These are phyloP conservation scores for Ctenicera cuprea DNA, from an alignment of 2,888 invertebrate genomes.

Conservation along the genomic window DNA sequence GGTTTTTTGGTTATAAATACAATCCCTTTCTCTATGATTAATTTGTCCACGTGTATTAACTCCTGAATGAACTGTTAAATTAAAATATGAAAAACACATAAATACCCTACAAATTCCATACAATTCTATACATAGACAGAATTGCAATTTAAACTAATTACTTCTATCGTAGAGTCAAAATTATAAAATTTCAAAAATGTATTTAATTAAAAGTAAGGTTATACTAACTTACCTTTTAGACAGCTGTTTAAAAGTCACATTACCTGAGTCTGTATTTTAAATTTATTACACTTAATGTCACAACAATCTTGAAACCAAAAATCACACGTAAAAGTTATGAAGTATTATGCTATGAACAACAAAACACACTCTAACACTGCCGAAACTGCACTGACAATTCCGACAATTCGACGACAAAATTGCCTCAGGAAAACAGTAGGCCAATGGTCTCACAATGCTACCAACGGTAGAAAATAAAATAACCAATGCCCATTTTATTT, in stretches of 20 bases:
- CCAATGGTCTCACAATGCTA: constrained; percentile 18
- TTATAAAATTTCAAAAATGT: no score
- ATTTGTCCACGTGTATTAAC: no score
- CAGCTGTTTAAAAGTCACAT: not conserved
- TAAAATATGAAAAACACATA: no score
- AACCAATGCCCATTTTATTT: not conserved
- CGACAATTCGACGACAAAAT: constrained; percentile 30
- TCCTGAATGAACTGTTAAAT: no score
- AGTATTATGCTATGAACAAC: not conserved
- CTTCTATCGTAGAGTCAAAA: no score
- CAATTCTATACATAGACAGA: no score
- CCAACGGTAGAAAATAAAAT: not conserved
- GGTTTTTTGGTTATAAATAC: no score
- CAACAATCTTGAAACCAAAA: not conserved
- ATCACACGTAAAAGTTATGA: constrained; percentile 8
- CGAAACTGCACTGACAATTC: constrained; percentile 35
- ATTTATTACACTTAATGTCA: not conserved
- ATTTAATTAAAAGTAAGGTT: constrained; percentile 21
- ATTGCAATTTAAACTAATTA: no score
- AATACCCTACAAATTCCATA: no score
- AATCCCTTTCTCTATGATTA: no score
- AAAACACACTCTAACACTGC: not conserved
- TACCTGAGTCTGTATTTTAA: not conserved
- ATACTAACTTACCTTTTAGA: constrained; percentile 7
- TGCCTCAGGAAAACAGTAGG: constrained; percentile 29